phyloP scores from a whole-genome alignment of 1,140 invertebrate species.

The Prorops nasuta region DNA sequence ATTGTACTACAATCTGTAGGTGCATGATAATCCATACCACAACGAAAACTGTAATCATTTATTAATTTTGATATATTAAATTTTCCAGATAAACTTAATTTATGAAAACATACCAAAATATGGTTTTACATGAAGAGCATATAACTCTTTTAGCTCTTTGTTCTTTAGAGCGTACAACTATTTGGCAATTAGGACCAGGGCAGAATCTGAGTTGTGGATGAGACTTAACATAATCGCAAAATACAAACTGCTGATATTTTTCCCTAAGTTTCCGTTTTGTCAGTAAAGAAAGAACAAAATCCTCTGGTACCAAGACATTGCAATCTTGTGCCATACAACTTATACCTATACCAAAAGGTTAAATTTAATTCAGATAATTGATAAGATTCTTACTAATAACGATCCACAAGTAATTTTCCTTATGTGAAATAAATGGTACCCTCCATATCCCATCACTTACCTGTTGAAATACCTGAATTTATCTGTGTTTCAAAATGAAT shows the following conservation, averaged over 20 bases:
- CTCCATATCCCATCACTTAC: too few species aligned
- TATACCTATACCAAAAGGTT: conserved; percentile 66
- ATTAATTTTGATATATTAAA: conserved; percentile 10
- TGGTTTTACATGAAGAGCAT: conserved; percentile 75
- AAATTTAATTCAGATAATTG: too few species aligned
- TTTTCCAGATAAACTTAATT: conserved; percentile 13
- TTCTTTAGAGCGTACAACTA: conserved; percentile 77
- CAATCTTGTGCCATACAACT: conserved; percentile 96
- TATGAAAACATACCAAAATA: conserved; percentile 70
- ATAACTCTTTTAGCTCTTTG: conserved; percentile 75
- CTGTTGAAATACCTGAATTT: conserved; percentile 76
- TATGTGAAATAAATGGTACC: too few species aligned
- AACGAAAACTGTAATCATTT: conserved; percentile 76
- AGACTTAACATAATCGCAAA: conserved; percentile 93
- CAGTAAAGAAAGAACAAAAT: conserved; percentile 88
- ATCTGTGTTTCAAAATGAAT: conserved; percentile 96
- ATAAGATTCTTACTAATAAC: too few species aligned
- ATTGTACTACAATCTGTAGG: conserved; percentile 96
- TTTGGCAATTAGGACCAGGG: conserved; percentile 93
- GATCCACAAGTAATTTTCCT: too few species aligned
- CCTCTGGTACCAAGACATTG: conserved; percentile 88
- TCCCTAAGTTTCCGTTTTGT: conserved; percentile 77
- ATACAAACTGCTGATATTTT: conserved; percentile 93
- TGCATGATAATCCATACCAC: conserved; percentile 96
- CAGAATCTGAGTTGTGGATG: conserved; percentile 91